Conservation (phyloP, 2,888 invertebrate species). For the Mantis religiosa region DNA sequence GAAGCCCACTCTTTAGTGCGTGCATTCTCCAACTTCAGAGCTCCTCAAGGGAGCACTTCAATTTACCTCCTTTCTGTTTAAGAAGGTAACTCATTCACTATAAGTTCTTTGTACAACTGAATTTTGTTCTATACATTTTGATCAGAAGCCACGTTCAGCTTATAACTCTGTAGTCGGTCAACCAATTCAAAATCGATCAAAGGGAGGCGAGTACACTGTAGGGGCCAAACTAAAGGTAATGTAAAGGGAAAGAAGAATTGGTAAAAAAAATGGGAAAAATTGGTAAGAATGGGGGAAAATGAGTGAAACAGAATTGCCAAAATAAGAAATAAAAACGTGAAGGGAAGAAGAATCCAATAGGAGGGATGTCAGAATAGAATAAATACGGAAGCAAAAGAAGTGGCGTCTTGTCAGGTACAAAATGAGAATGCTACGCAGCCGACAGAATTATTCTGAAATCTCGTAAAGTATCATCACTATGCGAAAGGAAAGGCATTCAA, state of each 20-base stretch:
- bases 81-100: too few species aligned
- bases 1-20: too few species aligned
- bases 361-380: neutral
- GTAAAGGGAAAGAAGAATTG: neutral
- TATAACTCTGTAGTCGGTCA: too few species aligned
- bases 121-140: too few species aligned
- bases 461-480: too few species aligned
- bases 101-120: too few species aligned
- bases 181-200: neutral
- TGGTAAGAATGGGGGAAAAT: neutral
- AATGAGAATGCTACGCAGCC: neutral
- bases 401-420: neutral
- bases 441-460: too few species aligned
- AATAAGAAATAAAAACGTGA: neutral
- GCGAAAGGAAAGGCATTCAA: too few species aligned
- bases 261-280: neutral
- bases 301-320: neutral
- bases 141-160: too few species aligned
- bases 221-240: neutral
- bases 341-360: neutral
- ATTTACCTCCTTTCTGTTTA: too few species aligned
- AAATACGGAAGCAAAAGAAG: neutral
- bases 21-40: too few species aligned
- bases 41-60: too few species aligned
- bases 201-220: neutral